Evolutionary conservation across 1,140 invertebrate species (phyloP).

Genomic region (Caenorhabditis brenneri): DNA sequence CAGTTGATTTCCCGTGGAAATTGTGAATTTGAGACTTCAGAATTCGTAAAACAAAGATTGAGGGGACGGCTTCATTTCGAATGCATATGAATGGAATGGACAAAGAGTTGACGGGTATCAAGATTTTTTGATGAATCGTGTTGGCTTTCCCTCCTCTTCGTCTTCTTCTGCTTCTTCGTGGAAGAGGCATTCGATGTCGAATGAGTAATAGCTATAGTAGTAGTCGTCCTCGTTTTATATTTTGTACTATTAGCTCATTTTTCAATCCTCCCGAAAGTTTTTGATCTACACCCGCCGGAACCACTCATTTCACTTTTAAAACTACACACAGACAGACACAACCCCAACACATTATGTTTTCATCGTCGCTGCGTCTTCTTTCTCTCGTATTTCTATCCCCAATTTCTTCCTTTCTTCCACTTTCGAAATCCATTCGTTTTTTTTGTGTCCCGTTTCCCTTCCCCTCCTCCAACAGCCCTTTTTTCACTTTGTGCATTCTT

Average conservation of each 20-base stretch:
- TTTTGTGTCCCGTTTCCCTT: not conserved
- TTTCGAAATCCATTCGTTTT: conserved; percentile 23
- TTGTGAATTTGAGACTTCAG: no score
- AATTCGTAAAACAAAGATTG: not conserved
- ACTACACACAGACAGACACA: no score
- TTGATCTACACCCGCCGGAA: no score
- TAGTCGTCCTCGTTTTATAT: not conserved
- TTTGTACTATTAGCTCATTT: no score
- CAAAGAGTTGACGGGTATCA: not conserved
- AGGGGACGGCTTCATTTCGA: not conserved
- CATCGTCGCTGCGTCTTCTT: not conserved
- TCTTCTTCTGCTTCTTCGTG: no score
- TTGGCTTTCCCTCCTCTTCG: no score
- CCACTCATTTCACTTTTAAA: not conserved
- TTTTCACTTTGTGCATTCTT: not conserved
- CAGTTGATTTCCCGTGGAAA: no score
- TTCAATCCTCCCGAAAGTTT: not conserved
- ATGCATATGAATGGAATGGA: not conserved
- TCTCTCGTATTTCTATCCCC: not conserved
- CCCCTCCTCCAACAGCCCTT: no score
- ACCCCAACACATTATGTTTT: no score
- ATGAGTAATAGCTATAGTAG: not conserved
- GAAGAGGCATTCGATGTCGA: not conserved
- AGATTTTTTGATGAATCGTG: conserved; percentile 39
- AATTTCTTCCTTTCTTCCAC: not conserved